Evolutionary conservation across 2,113 vertebrate genomes (phyloP).

Genomic region (Rhinolophus sinicus): DNA sequence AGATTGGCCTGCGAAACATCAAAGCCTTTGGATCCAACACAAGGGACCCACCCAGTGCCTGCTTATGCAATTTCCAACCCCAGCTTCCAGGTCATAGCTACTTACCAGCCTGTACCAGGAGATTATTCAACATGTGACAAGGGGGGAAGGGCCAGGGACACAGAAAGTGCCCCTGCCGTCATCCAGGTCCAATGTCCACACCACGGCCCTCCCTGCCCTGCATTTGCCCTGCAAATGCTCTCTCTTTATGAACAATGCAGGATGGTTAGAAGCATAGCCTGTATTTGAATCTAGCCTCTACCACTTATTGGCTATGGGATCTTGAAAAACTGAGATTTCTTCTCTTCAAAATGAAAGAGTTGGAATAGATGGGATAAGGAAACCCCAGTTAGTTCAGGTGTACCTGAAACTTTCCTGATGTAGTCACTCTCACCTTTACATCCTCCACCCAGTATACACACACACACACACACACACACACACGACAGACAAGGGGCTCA

Average conservation of each 20-base stretch:
- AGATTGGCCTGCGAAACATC: background rate
- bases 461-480: background rate
- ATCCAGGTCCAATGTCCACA: conserved; percentile 91
- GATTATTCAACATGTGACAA: conserved; percentile 85
- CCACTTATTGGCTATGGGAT: background rate
- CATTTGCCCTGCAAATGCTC: conserved; percentile 76
- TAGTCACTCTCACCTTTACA: background rate
- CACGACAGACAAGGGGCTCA: background rate
- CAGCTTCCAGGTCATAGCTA: background rate
- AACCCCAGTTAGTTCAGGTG: background rate
- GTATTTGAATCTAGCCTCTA: background rate
- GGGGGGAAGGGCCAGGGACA: conserved; percentile 84
- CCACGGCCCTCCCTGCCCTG: conserved; percentile 88
- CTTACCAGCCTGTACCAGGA: conserved; percentile 81
- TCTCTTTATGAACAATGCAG: conserved; percentile 83
- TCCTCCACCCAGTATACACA: background rate
- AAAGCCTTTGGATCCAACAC: background rate
- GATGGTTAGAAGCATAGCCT: background rate
- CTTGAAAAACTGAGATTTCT: background rate
- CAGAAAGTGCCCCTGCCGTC: conserved; percentile 90
- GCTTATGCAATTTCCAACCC: background rate
- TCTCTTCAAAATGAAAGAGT: background rate
- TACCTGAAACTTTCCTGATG: background rate
- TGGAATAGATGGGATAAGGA: background rate
- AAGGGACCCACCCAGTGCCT: background rate